phyloP scores from a whole-genome alignment of 1,140 invertebrate genomes.

The Drosophila varians region DNA sequence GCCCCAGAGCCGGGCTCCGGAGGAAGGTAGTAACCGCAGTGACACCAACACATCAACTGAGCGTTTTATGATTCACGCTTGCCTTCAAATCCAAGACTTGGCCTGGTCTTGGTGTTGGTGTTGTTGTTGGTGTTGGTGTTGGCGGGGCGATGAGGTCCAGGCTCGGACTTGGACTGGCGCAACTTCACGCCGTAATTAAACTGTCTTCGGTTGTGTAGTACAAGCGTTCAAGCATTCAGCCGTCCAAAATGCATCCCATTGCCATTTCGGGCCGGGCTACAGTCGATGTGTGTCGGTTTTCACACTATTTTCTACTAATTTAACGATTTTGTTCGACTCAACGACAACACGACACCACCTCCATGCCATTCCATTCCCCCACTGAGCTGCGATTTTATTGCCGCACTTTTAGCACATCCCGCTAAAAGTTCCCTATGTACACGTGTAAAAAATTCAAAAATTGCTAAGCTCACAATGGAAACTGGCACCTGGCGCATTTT shows the following conservation, averaged over 20 bases:
- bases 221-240: constrained; percentile 72
- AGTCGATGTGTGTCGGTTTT: constrained; percentile 46
- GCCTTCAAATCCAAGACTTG: constrained; percentile 64
- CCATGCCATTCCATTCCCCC: background rate
- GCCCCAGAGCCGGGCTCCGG: constrained; percentile 2
- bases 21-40: constrained; percentile 24
- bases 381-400: constrained; percentile 58
- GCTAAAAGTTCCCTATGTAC: constrained; percentile 46
- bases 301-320: constrained; percentile 80
- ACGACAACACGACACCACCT: constrained; percentile 13
- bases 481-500: constrained; percentile 48
- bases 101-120: too few species aligned
- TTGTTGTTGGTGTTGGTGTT: too few species aligned
- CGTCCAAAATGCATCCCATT: constrained; percentile 70
- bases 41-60: constrained; percentile 61
- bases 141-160: too few species aligned
- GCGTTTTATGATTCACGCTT: constrained; percentile 78
- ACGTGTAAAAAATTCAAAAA: constrained; percentile 44
- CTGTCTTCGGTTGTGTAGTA: constrained; percentile 72
- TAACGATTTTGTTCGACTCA: constrained; percentile 73
- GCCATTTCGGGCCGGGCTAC: constrained; percentile 54
- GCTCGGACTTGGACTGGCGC: constrained; percentile 45
- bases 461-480: constrained; percentile 49
- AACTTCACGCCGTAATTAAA: constrained; percentile 82
- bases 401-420: constrained; percentile 71